These are phyloP conservation scores for Antheraea mylitta DNA, from an alignment of 1,140 invertebrate genomes.

Conservation along the genomic window DNA sequence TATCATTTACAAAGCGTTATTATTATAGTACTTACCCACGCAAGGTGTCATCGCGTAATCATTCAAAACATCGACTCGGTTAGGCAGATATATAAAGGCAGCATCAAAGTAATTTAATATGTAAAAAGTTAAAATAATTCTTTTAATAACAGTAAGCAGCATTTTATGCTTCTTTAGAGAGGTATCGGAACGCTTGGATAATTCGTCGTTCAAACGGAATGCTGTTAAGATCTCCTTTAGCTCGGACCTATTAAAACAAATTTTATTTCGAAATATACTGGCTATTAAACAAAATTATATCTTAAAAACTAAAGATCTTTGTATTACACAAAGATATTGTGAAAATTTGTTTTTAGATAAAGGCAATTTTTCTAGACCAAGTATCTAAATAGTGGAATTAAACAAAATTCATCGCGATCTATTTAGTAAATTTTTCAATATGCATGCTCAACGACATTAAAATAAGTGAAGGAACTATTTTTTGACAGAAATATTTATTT, in stretches of 20 bases:
- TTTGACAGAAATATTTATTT: too few species aligned
- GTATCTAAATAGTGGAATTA: too few species aligned
- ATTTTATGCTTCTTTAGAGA: constrained; percentile 34
- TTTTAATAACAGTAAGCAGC: constrained; percentile 39
- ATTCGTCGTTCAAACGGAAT: constrained; percentile 34
- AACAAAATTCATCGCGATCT: too few species aligned
- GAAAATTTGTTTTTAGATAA: too few species aligned
- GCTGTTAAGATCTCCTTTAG: constrained; percentile 36
- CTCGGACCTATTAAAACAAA: constrained; percentile 30
- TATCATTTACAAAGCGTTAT: too few species aligned
- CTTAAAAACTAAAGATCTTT: too few species aligned
- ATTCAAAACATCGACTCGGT: constrained; percentile 37
- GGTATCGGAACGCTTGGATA: constrained; percentile 24
- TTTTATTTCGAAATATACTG: not conserved
- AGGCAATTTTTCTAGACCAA: too few species aligned
- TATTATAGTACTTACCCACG: constrained; percentile 42
- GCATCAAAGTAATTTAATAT: constrained; percentile 36
- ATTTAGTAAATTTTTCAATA: too few species aligned
- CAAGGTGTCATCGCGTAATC: constrained; percentile 53
- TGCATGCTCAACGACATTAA: too few species aligned
- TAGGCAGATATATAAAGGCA: constrained; percentile 46
- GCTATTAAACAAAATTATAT: too few species aligned
- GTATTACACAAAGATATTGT: too few species aligned
- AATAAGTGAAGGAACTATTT: too few species aligned
- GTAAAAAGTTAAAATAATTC: constrained; percentile 46